Evolutionary conservation across 1,140 invertebrate genomes (phyloP).

Genomic region (Galleria mellonella): DNA sequence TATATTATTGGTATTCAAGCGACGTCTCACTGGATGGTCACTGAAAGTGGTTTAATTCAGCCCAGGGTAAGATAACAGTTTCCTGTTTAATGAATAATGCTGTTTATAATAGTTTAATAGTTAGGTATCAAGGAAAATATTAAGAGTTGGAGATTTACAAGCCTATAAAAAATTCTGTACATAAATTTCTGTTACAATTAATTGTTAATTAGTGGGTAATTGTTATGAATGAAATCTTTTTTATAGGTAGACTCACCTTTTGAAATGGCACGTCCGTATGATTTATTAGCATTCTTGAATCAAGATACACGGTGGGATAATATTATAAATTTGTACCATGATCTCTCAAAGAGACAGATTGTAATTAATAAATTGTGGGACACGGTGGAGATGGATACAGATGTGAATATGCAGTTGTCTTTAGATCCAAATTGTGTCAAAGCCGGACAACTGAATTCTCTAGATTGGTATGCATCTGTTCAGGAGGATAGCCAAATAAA

Average conservation of each 20-base stretch:
- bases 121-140: no score
- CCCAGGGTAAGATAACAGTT: constrained; percentile 40
- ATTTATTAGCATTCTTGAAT: constrained; percentile 86
- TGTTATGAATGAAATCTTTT: constrained; percentile 20
- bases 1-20: constrained; percentile 30
- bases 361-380: constrained; percentile 80
- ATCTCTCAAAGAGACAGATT: constrained; percentile 78
- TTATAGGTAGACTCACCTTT: constrained; percentile 84
- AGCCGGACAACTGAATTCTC: constrained; percentile 77
- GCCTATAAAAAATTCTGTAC: no score
- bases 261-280: constrained; percentile 84
- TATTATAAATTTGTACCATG: constrained; percentile 79
- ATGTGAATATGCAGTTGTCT: constrained; percentile 79
- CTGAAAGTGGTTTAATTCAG: constrained; percentile 60
- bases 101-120: no score
- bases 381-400: constrained; percentile 75
- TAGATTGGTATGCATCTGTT: constrained; percentile 81
- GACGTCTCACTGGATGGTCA: constrained; percentile 62
- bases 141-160: no score
- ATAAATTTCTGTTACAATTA: no score
- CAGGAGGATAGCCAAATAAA: constrained; percentile 62
- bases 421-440: constrained; percentile 81
- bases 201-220: not conserved
- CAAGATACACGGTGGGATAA: constrained; percentile 83
- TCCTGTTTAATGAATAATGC: constrained; percentile 12